A percentile compares a stretch with the other conserved stretches of the same genome.
phyloP scores from a whole-genome alignment of 1,140 invertebrate species.

The Drosophila subpulchrella region DNA sequence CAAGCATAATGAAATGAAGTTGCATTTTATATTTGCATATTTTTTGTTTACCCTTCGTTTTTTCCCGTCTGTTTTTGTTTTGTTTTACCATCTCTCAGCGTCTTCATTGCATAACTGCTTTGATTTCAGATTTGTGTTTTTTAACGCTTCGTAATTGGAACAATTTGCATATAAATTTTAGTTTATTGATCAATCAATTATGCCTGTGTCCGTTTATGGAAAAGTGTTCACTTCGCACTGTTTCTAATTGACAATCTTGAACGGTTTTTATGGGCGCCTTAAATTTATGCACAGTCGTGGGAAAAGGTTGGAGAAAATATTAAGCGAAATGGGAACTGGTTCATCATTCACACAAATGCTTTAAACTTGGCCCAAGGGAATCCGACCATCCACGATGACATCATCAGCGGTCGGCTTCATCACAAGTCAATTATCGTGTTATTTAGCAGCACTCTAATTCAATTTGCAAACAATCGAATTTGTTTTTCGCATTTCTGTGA shows the following conservation, averaged over 20 bases:
- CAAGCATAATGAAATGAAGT: constrained; percentile 60
- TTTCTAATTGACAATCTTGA: constrained; percentile 42
- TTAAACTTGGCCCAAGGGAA: constrained; percentile 2
- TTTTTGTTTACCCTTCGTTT: constrained; percentile 16
- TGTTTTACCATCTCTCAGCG: constrained; percentile 23
- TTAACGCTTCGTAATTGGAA: constrained; percentile 66
- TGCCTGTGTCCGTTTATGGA: constrained; percentile 18
- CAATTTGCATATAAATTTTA: constrained; percentile 65
- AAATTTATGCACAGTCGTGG: constrained; percentile 40
- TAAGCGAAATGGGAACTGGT: not conserved
- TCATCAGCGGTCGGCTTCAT: constrained; percentile 3
- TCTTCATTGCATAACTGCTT: constrained; percentile 37
- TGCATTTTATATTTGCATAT: constrained; percentile 63
- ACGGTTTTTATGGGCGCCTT: constrained; percentile 12
- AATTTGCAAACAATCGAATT: constrained; percentile 48
- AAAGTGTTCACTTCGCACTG: constrained; percentile 48
- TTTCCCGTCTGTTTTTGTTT: constrained; percentile 22
- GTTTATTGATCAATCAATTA: constrained; percentile 72
- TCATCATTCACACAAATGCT: not conserved
- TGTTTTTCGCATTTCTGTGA: constrained; percentile 43
- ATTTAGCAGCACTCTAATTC: constrained; percentile 36
- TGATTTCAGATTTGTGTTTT: constrained; percentile 57
- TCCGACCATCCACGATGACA: not conserved
- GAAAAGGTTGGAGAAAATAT: constrained; percentile 23
- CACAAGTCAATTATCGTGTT: constrained; percentile 33